Conservation (phyloP, 1,140 invertebrate genomes). For the Thaumatotibia leucotreta region DNA sequence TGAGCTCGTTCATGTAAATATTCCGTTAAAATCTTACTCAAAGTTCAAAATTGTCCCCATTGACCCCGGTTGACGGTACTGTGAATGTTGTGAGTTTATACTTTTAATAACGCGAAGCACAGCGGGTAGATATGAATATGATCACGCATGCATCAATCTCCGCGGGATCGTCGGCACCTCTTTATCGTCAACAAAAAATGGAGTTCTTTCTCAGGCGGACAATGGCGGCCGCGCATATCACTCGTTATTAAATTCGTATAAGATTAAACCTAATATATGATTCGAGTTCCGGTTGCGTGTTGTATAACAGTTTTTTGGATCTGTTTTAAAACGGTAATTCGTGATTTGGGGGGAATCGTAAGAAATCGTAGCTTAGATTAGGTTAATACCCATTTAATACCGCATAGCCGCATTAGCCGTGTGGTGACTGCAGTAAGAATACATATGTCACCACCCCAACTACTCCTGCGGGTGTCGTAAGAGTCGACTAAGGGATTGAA, state of each 20-base stretch:
- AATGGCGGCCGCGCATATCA: conserved; percentile 59
- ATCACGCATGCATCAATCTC: conserved; percentile 68
- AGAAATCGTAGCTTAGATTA: neutral
- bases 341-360: conserved; percentile 20
- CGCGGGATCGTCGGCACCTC: conserved; percentile 68
- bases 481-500: too few relatives aligned
- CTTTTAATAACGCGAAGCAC: conserved; percentile 32
- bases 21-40: too few relatives aligned
- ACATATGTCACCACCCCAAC: too few relatives aligned
- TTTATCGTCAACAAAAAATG: conserved; percentile 68
- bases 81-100: neutral
- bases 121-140: conserved; percentile 45
- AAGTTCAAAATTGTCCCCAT: too few relatives aligned
- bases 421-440: too few relatives aligned
- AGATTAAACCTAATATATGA: conserved; percentile 75
- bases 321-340: conserved; percentile 37
- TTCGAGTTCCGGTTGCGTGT: conserved; percentile 68
- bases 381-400: too few relatives aligned
- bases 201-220: conserved; percentile 62
- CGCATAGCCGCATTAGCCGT: too few relatives aligned
- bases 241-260: conserved; percentile 76
- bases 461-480: too few relatives aligned
- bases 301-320: conserved; percentile 60
- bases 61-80: too few relatives aligned
- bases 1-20: too few relatives aligned